Conservation (phyloP, 2,797 vertebrate species). For the Denticeps clupeoides region DNA sequence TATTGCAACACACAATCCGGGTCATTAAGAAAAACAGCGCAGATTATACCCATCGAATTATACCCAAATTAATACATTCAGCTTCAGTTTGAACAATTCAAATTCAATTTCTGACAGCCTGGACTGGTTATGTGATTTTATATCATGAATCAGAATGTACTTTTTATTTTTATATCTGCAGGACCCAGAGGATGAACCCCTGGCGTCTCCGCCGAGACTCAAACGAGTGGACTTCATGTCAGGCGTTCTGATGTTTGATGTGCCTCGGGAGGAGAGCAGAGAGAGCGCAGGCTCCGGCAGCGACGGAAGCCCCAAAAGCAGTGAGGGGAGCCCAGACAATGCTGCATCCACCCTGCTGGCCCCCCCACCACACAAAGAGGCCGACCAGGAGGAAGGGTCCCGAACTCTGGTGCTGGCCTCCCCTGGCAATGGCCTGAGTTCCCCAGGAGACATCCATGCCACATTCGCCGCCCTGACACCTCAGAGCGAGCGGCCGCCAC, state of each 20-base stretch:
- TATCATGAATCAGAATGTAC: no score
- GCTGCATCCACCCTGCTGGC: slow-evolving; percentile 67
- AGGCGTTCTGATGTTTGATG: slow-evolving; percentile 54
- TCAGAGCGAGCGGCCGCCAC: slow-evolving; percentile 68
- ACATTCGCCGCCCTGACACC: slow-evolving; percentile 71
- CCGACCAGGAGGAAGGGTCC: slow-evolving; percentile 75
- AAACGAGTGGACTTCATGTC: slow-evolving; percentile 71
- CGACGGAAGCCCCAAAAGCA: slow-evolving; percentile 66
- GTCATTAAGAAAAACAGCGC: no score
- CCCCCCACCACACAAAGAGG: slow-evolving; percentile 63
- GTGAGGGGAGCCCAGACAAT: slow-evolving; percentile 70
- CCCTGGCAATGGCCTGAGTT: slow-evolving; percentile 37
- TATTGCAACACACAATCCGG: no score
- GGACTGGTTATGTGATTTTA: no score
- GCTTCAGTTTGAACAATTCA: no score
- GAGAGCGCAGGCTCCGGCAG: slow-evolving; percentile 55
- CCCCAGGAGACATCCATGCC: slow-evolving; percentile 65
- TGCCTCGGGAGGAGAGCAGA: slow-evolving; percentile 50
- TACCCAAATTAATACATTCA: no score
- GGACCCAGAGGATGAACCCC: slow-evolving; percentile 4
- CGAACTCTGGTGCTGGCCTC: slow-evolving; percentile 79
- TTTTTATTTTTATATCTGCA: slow-evolving; percentile 13
- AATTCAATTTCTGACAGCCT: no score
- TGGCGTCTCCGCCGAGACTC: slow-evolving; percentile 46
- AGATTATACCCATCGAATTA: no score